Percentiles rank a stretch among this genome's conserved stretches.
Conservation (phyloP, 1,140 invertebrate species). For the Copidosoma floridanum region DNA sequence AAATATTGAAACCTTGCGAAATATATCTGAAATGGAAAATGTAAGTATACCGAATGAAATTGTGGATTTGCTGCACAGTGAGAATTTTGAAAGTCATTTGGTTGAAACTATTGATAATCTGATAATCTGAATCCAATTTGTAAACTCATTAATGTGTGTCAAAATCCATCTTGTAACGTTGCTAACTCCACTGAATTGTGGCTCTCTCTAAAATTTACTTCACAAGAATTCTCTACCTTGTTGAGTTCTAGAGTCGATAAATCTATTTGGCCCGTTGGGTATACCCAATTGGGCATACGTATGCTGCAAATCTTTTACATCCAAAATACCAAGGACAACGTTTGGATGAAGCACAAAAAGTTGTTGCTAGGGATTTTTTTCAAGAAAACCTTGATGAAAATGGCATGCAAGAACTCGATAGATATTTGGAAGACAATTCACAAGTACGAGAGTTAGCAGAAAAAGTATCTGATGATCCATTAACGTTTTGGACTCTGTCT, state of each 20-base stretch:
- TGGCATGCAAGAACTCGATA: too few relatives aligned
- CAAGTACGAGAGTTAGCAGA: neutral
- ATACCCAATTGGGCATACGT: too few relatives aligned
- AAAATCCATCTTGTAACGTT: neutral
- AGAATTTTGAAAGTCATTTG: neutral
- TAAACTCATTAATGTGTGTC: neutral
- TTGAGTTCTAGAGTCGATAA: neutral
- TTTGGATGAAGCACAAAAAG: neutral
- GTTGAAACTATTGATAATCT: neutral
- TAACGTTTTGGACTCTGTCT: too few relatives aligned
- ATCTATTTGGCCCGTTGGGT: neutral
- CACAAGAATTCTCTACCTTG: neutral
- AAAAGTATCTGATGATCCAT: too few relatives aligned
- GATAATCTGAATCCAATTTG: neutral
- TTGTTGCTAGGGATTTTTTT: too few relatives aligned
- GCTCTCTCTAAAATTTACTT: neutral
- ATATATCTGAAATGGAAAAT: neutral
- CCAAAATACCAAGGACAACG: neutral
- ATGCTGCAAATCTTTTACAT: slow-evolving; percentile 2
- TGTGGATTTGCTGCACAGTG: neutral
- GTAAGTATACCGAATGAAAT: neutral
- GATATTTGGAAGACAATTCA: neutral
- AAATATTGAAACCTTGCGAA: neutral
- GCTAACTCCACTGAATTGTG: neutral
- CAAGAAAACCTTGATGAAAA: too few relatives aligned